These are phyloP conservation scores for Drosophila sp. DNA, from an alignment of 1,140 invertebrate species.

Conservation along the genomic window DNA sequence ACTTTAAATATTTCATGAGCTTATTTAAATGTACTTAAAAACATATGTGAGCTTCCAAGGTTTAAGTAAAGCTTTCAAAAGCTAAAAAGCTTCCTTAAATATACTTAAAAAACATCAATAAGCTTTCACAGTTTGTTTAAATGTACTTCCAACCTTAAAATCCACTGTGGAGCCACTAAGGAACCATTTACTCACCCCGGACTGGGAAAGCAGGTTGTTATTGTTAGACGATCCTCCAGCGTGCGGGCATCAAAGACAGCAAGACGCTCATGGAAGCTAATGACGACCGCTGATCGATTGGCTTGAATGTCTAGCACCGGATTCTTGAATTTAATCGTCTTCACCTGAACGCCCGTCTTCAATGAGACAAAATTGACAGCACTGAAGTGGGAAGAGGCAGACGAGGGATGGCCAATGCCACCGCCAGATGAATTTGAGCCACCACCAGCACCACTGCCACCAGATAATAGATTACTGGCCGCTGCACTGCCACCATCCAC, in stretches of 20 bases:
- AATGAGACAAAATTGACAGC: constrained; percentile 96
- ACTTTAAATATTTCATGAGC: too few relatives aligned
- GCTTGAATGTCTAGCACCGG: constrained; percentile 94
- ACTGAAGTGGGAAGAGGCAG: constrained; percentile 89
- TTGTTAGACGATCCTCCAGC: constrained; percentile 93
- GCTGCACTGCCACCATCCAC: constrained; percentile 90
- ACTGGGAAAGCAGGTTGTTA: constrained; percentile 95
- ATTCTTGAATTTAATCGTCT: constrained; percentile 96
- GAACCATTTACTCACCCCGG: constrained; percentile 85
- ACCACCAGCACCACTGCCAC: constrained; percentile 13
- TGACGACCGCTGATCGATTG: constrained; percentile 92
- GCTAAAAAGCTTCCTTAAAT: too few relatives aligned
- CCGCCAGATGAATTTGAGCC: constrained; percentile 9
- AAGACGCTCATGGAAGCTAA: constrained; percentile 95
- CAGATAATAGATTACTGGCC: constrained; percentile 67
- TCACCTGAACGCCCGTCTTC: constrained; percentile 94
- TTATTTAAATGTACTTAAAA: too few relatives aligned
- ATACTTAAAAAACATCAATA: too few relatives aligned
- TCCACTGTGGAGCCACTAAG: too few relatives aligned
- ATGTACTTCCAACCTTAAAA: too few relatives aligned
- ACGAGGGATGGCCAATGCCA: constrained; percentile 19
- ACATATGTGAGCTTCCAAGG: background rate
- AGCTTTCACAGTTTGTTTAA: background rate
- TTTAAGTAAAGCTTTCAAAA: too few relatives aligned
- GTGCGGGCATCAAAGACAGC: constrained; percentile 95